These are phyloP conservation scores for Myopa tessellatipennis DNA, from an alignment of 2,888 invertebrate species.

Conservation along the genomic window DNA sequence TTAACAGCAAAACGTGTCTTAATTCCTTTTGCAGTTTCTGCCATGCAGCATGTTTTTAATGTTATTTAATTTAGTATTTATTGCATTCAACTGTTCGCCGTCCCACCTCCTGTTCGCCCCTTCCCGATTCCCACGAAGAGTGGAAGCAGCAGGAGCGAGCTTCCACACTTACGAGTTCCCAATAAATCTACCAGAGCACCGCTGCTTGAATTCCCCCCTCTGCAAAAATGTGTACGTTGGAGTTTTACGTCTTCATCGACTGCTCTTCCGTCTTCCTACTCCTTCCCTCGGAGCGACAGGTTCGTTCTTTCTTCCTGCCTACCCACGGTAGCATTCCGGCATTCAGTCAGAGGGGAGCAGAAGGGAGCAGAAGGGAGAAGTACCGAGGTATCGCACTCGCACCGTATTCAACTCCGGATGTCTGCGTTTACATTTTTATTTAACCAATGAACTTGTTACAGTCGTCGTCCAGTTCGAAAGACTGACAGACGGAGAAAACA, in stretches of 20 bases:
- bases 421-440: slow-evolving; percentile 31
- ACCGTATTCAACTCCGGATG: not conserved
- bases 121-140: not conserved
- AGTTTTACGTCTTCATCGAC: not conserved
- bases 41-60: slow-evolving; percentile 22
- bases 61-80: slow-evolving; percentile 37
- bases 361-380: not conserved
- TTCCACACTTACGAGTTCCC: not conserved
- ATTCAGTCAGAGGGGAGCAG: not conserved
- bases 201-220: not conserved
- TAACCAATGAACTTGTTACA: slow-evolving; percentile 33
- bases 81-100: not conserved
- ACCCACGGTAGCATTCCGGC: not conserved
- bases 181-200: not conserved
- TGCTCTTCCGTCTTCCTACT: not conserved
- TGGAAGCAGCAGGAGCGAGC: not conserved
- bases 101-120: not conserved
- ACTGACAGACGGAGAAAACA: not conserved
- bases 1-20: slow-evolving; percentile 29
- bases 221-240: not conserved
- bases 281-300: too few relatives aligned
- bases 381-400: not conserved
- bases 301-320: not conserved
- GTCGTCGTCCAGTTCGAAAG: slow-evolving; percentile 9
- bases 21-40: slow-evolving; percentile 26